Evolutionary conservation across 2,797 vertebrate species (phyloP).

Genomic region (Rhabdophis nuchalis): DNA sequence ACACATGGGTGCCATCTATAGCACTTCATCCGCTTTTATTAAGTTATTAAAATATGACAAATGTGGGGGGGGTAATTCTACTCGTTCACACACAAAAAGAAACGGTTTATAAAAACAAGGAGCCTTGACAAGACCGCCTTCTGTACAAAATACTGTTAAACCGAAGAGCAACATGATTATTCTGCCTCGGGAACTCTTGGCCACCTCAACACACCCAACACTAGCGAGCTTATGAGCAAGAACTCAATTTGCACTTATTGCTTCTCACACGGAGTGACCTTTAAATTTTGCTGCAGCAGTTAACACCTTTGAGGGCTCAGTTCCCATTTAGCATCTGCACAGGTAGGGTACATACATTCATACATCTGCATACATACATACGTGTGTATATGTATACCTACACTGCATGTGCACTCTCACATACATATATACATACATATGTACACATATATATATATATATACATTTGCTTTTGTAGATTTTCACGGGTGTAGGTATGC

Average conservation of each 20-base stretch:
- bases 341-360: background rate
- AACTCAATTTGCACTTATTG: conserved; percentile 39
- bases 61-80: conserved; percentile 52
- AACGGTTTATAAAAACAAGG: conserved; percentile 59
- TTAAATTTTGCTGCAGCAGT: conserved; percentile 38
- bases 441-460: too few relatives aligned
- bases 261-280: conserved; percentile 31
- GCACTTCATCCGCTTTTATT: conserved; percentile 66
- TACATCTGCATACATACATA: background rate
- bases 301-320: conserved; percentile 22
- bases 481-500: too few relatives aligned
- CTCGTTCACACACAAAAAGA: conserved; percentile 50
- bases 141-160: conserved; percentile 65
- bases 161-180: conserved; percentile 57
- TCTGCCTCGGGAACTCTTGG: conserved; percentile 59
- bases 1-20: background rate
- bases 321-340: conserved; percentile 16
- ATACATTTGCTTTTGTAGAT: too few relatives aligned
- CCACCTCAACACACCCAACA: conserved; percentile 51
- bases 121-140: conserved; percentile 47
- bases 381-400: too few relatives aligned
- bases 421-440: background rate
- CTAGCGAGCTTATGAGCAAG: conserved; percentile 51
- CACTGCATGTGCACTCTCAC: too few relatives aligned
- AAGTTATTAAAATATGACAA: conserved; percentile 63